Evolutionary conservation across 2,113 vertebrate genomes (phyloP).

Genomic region (Trogon melanurus): DNA sequence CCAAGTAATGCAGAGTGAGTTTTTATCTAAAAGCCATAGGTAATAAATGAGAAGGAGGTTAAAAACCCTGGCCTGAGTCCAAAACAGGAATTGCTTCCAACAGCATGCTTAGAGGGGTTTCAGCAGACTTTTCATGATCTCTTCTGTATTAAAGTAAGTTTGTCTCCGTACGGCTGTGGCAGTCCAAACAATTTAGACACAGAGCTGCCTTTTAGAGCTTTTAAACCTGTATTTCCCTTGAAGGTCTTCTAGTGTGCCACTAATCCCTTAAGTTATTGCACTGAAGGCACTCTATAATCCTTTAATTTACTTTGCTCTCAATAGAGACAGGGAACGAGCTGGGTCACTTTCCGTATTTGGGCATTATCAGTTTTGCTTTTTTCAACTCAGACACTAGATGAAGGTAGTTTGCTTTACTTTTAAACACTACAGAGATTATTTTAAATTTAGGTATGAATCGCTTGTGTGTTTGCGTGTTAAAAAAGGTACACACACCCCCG

Average conservation of each 20-base stretch:
- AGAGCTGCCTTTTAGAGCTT: constrained; percentile 68
- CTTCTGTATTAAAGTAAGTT: constrained; percentile 18
- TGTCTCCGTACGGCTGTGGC: constrained; percentile 49
- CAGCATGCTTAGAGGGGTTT: background rate
- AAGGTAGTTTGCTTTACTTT: background rate
- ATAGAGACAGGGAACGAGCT: background rate
- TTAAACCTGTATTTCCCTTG: constrained; percentile 65
- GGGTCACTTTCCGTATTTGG: constrained; percentile 1
- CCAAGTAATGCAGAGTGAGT: background rate
- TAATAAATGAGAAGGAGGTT: constrained; percentile 37
- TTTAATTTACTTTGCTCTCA: constrained; percentile 56
- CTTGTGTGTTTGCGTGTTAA: background rate
- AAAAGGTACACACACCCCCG: background rate
- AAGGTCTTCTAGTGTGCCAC: constrained; percentile 46
- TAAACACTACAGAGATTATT: background rate
- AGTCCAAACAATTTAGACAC: constrained; percentile 63
- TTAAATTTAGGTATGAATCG: background rate
- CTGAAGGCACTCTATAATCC: constrained; percentile 63
- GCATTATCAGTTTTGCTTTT: constrained; percentile 1
- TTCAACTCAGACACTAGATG: background rate
- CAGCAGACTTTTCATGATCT: constrained; percentile 28
- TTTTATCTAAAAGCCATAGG: constrained; percentile 33
- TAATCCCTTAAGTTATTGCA: constrained; percentile 64
- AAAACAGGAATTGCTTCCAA: constrained; percentile 17
- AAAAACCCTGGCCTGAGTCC: constrained; percentile 22